Evolutionary conservation across 2,888 invertebrate species (phyloP), one percentile per base, ranked within the genome.

Genomic region (Oscheius sp.): DNA sequence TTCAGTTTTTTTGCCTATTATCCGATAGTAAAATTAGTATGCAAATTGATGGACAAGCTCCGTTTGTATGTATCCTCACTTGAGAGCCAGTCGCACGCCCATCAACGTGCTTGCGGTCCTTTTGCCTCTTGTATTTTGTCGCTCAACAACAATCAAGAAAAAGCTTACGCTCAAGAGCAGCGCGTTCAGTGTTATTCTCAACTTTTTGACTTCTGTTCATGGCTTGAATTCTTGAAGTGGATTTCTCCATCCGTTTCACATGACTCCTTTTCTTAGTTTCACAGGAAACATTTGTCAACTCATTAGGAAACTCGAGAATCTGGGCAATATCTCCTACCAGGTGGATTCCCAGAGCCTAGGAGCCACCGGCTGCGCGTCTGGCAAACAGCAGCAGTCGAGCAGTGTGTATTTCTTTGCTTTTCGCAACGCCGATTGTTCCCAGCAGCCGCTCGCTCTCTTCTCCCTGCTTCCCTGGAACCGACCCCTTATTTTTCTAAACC

Each of bases 331-430:
- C 3, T 58, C n/a, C 12, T 23, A 41, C 61, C 41, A 61, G 61
- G 41, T 45, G 61, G 61, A 61, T 61, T 61, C 61, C 61, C 61
- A 61, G 16, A 58, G 58, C 49, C 35, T 49, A 49, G 49, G 49
- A 49, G 49, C 55, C 55, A 61, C 61, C 43, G 61, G 43, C 43
- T 61, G 41, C 61, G 61, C 43, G 61, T 27, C 58, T 58, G 63
- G 63, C 66, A 66, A 66, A 66, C 66, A 66, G 64, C 64, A 25
- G 64, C 49, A 21, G 61, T 41, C 18, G 61, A 61, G 61, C 61
- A 61, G 61, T 52, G 66, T 66, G 66, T 66, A 66, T 66, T 66
- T 66, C 66, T 66, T 66, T 66, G 66, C 66, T 66, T 66, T 66
- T 66, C 66, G 66, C 66, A 66, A 49, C 66, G 52, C 49, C 66